Evolutionary conservation across 2,113 vertebrate genomes (phyloP), one percentile per base, ranked within the genome.

Genomic region (Serinus canaria): DNA sequence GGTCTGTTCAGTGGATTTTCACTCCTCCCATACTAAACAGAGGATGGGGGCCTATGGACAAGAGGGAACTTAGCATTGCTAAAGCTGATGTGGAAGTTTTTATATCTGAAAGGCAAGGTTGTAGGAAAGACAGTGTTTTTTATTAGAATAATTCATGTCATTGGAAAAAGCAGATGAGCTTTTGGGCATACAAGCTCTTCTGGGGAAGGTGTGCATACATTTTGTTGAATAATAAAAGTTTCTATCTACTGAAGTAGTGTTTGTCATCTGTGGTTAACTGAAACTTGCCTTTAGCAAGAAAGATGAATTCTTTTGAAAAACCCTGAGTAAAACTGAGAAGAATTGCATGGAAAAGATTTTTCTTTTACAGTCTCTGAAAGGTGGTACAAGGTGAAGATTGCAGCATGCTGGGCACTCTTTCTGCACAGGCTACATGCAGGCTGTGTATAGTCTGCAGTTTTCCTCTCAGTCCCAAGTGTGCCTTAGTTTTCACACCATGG

Each of bases 211-310:
- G n/a, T 74, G 53, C 33, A 68, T 30, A 27, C 12, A 11, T 81
- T 87, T 66, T 47, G 30, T 59, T n/a, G 14, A 92, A 63, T 87
- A 27, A 91, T 78, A 47, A 59, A 75, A 66, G 35, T 75, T 90
- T 93, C 50, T 39, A 7, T 53, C 30, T 69, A 58, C 68, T 83
- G 53, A 92, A 77, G 55, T 41, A 74, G 63, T 52, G 72, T 50
- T 92, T 46, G 70, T 68, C 64, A 67, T 53, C 77, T 50, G 14
- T 19, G 39, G 35, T 47, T 81, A 81, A 63, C 66, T 90, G 81
- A 63, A 90, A 83, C 13, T 89, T 94, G 83, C 86, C 91, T 86
- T 56, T 64, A 60, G 89, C 77, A 89, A 89, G 64, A 37, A 64
- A 39, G 41, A 46, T 33, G 31, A 87, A 81, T 73, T 90, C 56